Percentiles rank a stretch among this genome's conserved stretches.
These are phyloP conservation scores for Callaeas wilsoni DNA, from an alignment of 2,113 vertebrate genomes.

Conservation along the genomic window DNA sequence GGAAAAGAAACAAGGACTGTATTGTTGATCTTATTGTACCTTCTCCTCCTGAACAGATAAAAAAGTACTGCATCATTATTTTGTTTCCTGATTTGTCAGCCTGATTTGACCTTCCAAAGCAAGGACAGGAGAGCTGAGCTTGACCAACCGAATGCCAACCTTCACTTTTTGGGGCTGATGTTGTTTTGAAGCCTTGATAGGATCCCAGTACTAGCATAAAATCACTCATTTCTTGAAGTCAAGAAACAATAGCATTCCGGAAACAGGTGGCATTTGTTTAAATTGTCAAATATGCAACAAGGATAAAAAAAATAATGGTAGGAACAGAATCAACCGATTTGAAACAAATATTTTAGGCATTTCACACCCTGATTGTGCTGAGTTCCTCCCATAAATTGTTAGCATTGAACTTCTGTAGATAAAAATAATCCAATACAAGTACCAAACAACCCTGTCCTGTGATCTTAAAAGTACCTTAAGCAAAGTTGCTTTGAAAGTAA, in stretches of 20 bases:
- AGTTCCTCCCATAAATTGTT: neutral
- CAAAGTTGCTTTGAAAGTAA: neutral
- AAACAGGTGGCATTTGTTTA: neutral
- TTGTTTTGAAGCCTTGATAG: neutral
- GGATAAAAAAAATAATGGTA: neutral
- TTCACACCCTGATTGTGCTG: neutral
- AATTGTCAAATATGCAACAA: neutral
- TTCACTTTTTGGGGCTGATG: neutral
- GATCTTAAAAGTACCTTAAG: neutral
- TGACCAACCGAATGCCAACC: neutral
- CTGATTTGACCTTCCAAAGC: neutral
- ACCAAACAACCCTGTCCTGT: neutral
- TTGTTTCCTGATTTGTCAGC: neutral
- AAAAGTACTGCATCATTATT: neutral
- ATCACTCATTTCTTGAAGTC: neutral
- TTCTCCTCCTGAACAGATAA: neutral
- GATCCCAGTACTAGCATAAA: neutral
- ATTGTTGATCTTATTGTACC: neutral
- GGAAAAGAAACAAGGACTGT: neutral
- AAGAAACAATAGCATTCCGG: neutral
- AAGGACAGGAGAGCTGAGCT: neutral
- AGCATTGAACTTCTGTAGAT: neutral
- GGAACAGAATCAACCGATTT: neutral
- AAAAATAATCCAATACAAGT: neutral
- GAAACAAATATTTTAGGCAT: neutral